Base-by-base conservation (phyloP, 2,797 vertebrate species). In the Hephaestus fuliginosus region DNA sequence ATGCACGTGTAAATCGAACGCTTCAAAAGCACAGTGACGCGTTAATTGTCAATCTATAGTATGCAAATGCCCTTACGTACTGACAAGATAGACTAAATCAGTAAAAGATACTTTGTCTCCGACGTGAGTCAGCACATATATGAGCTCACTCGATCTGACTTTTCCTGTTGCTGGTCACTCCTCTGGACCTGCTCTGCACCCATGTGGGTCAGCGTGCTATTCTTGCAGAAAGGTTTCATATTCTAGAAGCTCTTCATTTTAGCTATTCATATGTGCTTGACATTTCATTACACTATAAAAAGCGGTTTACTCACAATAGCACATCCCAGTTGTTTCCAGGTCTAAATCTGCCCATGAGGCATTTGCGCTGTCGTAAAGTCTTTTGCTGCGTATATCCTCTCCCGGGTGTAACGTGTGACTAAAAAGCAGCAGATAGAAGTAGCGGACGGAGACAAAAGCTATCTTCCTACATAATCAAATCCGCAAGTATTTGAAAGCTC, bases 211-310 rank as follows among this genome's bases (percentile, higher is more conserved):
- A 85, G 56, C 52, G 70, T 82, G 86, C 91, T 94, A 91, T 93
- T 94, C 91, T 91, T 93, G 33, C 82, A 87, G 89, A 87, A 89
- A 91, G 87, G 88, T 89, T 85, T 93, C 89, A 92, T 89, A 90
- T 93, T 92, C 89, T 89, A 76, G 56, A 91, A 80, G 86, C 73
- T 78, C 71, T 94, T 92, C 89, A 92, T 89, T 93, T 92, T 64
- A 83, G 89, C 83, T 80, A 85, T 90, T 89, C 75, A 73, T 87
- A 66, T 84, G 72, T 60, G 77, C 82, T 70, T 85, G 73, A 63
- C 74, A 86, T 89, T 91, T 88, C 81, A 86, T 81, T 80, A 85
- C 81, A 71, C 88, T 92, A 86, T 89, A 88, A 85, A 92, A 89
- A 93, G 87, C 44, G 14, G 25, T 89, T 89, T 80, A 74, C 91